These are phyloP conservation scores for Chelidonichthys spinosus DNA, from an alignment of 2,797 vertebrate species.

Conservation along the genomic window DNA sequence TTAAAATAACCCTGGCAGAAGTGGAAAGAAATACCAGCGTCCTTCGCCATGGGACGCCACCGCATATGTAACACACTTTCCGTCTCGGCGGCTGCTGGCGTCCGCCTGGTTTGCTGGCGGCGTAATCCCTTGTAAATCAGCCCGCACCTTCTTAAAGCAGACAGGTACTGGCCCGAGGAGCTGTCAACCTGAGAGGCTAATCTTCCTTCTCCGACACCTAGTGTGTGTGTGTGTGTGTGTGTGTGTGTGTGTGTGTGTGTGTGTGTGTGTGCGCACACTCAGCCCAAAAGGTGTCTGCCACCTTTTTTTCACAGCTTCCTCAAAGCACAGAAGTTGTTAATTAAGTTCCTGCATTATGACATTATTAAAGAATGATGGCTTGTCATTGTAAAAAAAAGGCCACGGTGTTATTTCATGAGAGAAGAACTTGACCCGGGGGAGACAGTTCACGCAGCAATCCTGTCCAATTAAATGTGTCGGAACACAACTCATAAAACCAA, in stretches of 20 bases:
- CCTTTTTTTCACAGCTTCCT: conserved; percentile 40
- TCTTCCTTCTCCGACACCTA: conserved; percentile 43
- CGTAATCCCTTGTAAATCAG: conserved; percentile 63
- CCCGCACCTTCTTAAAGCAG: conserved; percentile 56
- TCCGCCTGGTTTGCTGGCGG: conserved; percentile 41
- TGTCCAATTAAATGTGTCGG: conserved; percentile 48
- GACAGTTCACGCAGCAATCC: conserved; percentile 21
- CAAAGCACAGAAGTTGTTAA: neutral
- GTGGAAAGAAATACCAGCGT: conserved; percentile 66
- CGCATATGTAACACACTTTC: conserved; percentile 74
- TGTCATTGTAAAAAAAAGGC: conserved; percentile 19
- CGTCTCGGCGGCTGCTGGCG: conserved; percentile 50
- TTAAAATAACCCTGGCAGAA: conserved; percentile 72
- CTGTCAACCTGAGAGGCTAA: conserved; percentile 53
- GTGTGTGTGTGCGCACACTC: too few relatives aligned
- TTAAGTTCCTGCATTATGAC: neutral
- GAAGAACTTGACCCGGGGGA: conserved; percentile 6
- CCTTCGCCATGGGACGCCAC: conserved; percentile 59
- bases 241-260: conserved; percentile 2
- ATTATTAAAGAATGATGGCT: neutral
- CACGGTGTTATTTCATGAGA: conserved; percentile 7
- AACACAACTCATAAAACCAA: conserved; percentile 18
- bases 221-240: conserved; percentile 10
- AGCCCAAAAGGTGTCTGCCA: conserved; percentile 34
- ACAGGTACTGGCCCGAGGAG: conserved; percentile 52